Percentiles rank a stretch among this genome's conserved stretches.
phyloP scores from a whole-genome alignment of 2,113 vertebrate species.

The Vicugna pacos region DNA sequence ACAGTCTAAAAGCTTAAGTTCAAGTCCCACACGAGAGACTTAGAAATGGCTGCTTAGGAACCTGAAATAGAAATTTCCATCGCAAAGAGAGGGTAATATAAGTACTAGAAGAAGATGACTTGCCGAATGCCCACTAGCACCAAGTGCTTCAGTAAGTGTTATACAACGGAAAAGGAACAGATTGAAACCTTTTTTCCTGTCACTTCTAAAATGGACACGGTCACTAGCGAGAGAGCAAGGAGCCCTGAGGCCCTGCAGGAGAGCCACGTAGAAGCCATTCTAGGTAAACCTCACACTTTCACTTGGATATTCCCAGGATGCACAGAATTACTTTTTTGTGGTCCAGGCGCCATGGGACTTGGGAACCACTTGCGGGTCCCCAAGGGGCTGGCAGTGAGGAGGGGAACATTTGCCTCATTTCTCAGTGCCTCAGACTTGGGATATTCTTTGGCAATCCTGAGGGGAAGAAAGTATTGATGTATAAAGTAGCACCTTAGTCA shows the following conservation, averaged over 20 bases:
- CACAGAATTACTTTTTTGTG: neutral
- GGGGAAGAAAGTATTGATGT: neutral
- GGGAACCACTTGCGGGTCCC: neutral
- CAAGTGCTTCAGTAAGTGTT: neutral
- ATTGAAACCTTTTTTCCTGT: slow-evolving; percentile 37
- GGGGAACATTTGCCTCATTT: neutral
- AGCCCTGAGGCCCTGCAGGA: neutral
- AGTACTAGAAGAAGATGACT: neutral
- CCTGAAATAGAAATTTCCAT: slow-evolving; percentile 40
- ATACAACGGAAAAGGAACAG: slow-evolving; percentile 33
- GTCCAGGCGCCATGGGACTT: neutral
- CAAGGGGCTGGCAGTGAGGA: neutral
- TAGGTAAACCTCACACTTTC: neutral
- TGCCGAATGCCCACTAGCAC: neutral
- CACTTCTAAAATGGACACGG: slow-evolving; percentile 45
- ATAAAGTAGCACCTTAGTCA: neutral
- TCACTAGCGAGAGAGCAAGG: neutral
- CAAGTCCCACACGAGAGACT: neutral
- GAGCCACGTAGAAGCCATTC: neutral
- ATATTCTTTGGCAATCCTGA: neutral
- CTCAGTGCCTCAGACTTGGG: neutral
- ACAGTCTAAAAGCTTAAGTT: neutral
- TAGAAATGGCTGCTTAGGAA: slow-evolving; percentile 26
- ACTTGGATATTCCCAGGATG: neutral
- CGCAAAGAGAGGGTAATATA: neutral